Conservation (phyloP, 2,797 vertebrate species). For the Schizothorax lantsangensis region DNA sequence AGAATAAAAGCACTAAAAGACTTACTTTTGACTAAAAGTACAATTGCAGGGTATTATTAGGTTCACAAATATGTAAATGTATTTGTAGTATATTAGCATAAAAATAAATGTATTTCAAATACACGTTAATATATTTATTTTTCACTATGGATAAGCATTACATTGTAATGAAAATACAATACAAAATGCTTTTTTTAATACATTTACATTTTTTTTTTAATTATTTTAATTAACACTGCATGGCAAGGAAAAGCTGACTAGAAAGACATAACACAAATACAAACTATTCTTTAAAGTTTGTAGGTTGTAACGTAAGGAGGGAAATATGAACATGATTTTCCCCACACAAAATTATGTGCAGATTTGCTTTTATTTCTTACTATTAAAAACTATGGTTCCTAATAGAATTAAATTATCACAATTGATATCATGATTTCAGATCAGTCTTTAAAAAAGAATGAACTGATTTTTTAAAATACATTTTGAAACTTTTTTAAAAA, state of each 20-base stretch:
- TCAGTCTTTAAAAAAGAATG: not conserved
- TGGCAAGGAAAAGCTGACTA: not conserved
- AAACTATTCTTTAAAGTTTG: not conserved
- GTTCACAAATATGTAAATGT: too few species aligned
- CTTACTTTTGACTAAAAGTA: too few species aligned
- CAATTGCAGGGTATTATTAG: not conserved
- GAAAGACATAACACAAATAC: not conserved
- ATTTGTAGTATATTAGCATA: too few species aligned
- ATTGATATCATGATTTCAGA: not conserved
- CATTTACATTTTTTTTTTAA: not conserved
- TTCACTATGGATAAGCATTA: not conserved
- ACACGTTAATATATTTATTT: not conserved
- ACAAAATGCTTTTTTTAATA: not conserved
- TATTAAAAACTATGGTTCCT: not conserved
- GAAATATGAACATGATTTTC: not conserved
- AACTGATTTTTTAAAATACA: not conserved
- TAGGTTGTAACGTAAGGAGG: not conserved
- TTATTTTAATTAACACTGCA: not conserved
- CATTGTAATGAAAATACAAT: not conserved
- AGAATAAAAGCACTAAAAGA: too few species aligned
- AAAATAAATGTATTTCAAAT: not conserved
- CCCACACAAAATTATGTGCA: not conserved
- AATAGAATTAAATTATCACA: not conserved
- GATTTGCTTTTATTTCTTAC: not conserved
- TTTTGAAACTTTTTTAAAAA: not conserved